These are phyloP conservation scores for Didymodactylos carnosus DNA, from an alignment of 2,888 invertebrate genomes.

Conservation along the genomic window DNA sequence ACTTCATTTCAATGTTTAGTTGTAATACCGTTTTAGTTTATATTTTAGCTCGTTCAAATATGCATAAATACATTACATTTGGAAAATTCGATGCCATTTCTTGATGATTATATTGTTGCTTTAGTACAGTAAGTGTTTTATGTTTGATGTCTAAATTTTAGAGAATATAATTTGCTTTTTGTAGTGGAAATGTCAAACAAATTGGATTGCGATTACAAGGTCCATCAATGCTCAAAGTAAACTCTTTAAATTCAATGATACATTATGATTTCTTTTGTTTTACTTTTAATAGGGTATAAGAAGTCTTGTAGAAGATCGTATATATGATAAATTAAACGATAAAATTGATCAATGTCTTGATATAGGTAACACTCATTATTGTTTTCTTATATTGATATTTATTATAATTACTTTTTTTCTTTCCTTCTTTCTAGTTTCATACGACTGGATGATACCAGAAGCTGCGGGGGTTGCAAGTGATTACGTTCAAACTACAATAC, in stretches of 20 bases:
- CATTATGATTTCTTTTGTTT: too few relatives aligned
- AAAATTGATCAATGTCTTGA: constrained; percentile 91
- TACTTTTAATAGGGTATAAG: constrained; percentile 47
- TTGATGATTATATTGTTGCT: constrained; percentile 82
- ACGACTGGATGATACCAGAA: constrained; percentile 74
- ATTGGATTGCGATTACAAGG: constrained; percentile 28
- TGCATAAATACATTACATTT: constrained; percentile 90
- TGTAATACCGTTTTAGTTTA: too few relatives aligned
- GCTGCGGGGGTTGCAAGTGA: constrained; percentile 66
- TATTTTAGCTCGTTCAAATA: constrained; percentile 60
- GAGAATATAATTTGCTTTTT: neutral
- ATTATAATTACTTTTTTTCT: too few relatives aligned
- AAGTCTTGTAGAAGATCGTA: constrained; percentile 85
- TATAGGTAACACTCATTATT: too few relatives aligned
- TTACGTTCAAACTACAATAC: constrained; percentile 76
- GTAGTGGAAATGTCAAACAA: neutral
- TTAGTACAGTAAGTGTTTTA: constrained; percentile 52
- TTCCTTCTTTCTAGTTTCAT: constrained; percentile 46
- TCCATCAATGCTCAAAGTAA: constrained; percentile 52
- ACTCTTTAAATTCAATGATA: too few relatives aligned
- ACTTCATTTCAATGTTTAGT: too few relatives aligned
- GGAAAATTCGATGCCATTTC: constrained; percentile 74
- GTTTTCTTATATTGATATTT: too few relatives aligned
- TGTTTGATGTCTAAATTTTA: neutral
- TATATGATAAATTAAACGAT: constrained; percentile 70